phyloP scores from a whole-genome alignment of 35 echinoderm and acorn worm species.

The Diadema setosum region DNA sequence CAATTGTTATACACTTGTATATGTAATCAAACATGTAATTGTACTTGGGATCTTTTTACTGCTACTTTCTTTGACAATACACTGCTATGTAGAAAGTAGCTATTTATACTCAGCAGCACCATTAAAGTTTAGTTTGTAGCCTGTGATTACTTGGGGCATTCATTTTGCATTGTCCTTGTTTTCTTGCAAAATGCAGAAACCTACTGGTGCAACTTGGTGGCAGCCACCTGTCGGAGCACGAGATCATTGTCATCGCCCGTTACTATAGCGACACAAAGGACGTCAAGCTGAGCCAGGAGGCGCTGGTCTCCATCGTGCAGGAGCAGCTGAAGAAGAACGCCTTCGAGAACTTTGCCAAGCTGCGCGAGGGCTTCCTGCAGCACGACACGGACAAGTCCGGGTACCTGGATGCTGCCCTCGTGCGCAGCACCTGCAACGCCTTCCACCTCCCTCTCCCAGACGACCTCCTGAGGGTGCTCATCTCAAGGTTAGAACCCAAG shows the following conservation, averaged over 20 bases:
- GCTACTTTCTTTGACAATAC: no score
- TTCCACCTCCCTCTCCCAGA: conserved; percentile 91
- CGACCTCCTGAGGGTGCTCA: conserved; percentile 65
- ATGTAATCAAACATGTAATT: no score
- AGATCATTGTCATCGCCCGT: conserved; percentile 85
- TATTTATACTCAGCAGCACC: no score
- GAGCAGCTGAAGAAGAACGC: conserved; percentile 88
- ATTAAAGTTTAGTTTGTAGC: no score
- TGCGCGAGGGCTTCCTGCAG: conserved; percentile 71
- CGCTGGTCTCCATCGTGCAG: conserved; percentile 79
- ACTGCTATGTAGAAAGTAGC: no score
- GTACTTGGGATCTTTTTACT: no score
- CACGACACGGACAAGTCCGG: conserved; percentile 92
- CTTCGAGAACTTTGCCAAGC: conserved; percentile 94
- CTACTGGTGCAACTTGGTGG: conserved; percentile 75
- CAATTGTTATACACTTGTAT: no score
- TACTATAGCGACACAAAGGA: conserved; percentile 95
- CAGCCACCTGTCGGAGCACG: conserved; percentile 74
- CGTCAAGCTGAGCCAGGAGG: conserved; percentile 65
- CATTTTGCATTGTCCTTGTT: not conserved
- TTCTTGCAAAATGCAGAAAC: conserved; percentile 37
- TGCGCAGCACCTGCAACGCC: conserved; percentile 86
- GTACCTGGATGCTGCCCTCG: conserved; percentile 73
- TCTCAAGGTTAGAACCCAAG: conserved; percentile 56
- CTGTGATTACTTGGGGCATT: not conserved